Base-by-base conservation (phyloP, 2,113 vertebrate species). In the Polyodon spathula region DNA sequence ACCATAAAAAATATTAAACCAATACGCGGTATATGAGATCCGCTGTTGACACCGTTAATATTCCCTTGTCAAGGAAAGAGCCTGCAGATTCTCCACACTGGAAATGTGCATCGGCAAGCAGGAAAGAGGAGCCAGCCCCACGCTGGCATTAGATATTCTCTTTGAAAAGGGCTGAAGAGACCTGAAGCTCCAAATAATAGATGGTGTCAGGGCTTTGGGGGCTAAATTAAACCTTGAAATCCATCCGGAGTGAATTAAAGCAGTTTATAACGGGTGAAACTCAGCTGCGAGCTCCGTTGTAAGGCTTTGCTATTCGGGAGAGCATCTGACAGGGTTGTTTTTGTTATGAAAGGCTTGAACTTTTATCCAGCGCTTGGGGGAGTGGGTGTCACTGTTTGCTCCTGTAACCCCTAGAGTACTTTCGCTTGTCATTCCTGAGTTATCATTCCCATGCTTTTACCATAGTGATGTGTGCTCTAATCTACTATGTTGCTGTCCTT, bases 151-250 rank as follows among this genome's bases (percentile, higher is more conserved):
- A 54, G 53, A 16, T 16, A 54, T 54, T 54, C 53, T 16, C 53
- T 54, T 54, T 54, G 16, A 54, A 54, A 54, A 16, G 6, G 53
- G 8, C 27, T 27, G 5, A 16, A 54, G 53, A 54, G 53, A 37
- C 53, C 53, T 8, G 6, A 16, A 14, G 15, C 4, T 54, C 11
- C 27, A 54, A 54, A 54, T 54, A 54, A 54, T 54, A 16, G 15
- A 54, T 54, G 16, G 53, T 54, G 53, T 11, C 4, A 54, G 37
- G 53, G 53, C 53, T 54, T 27, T 27, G 16, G 27, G 53, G 15
- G n/a, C 53, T 54, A 54, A 54, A 54, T 54, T 54, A 54, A 54
- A 27, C 16, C 53, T 54, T 54, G 16, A 54, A 54, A 54, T 9
- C 12, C 53, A 37, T 16, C 6, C 11, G 16, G 16, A 16, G 27